Evolutionary conservation across 1,140 invertebrate species (phyloP), one percentile per base, ranked within the genome.

Genomic region (Galendromus occidentalis): DNA sequence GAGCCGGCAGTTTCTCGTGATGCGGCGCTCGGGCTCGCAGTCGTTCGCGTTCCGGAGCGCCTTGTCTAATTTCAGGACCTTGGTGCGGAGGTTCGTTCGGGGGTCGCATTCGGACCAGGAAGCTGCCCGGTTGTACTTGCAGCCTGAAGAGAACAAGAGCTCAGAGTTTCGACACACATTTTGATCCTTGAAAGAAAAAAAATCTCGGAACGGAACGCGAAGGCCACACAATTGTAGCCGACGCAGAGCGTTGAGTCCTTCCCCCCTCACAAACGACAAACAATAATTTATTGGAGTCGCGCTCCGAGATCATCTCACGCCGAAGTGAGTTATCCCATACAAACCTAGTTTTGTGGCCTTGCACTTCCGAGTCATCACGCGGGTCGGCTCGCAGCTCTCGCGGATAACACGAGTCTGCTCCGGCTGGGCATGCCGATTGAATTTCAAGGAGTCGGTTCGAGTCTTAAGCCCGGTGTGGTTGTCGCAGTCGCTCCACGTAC

Each of bases 101-200:
- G 82, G 72, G 73, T 89, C 86, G 74, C 87, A 91, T 71, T 88
- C 86, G 66, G 85, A 84, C 87, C 87, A 91, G 65, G 84, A 78
- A 69, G 85, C 84, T 71, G 88, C 86, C 14, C 65, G 44, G 66
- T 79, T 78, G 75, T 90, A 91, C 74, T 86, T 83, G 74, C 87
- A 91, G 2, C 25, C 68, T 66, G 28, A 65, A 65, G n/a, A n/a
- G n/a, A 65, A 39, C 33, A 39, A 9, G 33, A 39, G 9, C 9
- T 39, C 4, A 39, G 33, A n/a, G n/a, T n/a, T n/a, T n/a, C n/a
- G n/a, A n/a, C n/a, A n/a, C n/a, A n/a, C n/a, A n/a, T n/a, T n/a
- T n/a, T n/a, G n/a, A n/a, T n/a, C n/a, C n/a, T n/a, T n/a, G n/a
- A n/a, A n/a, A n/a, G n/a, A n/a, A n/a, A n/a, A n/a, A n/a, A n/a